Evolutionary conservation across 2,888 invertebrate genomes (phyloP).

Genomic region (Cryptus armator): DNA sequence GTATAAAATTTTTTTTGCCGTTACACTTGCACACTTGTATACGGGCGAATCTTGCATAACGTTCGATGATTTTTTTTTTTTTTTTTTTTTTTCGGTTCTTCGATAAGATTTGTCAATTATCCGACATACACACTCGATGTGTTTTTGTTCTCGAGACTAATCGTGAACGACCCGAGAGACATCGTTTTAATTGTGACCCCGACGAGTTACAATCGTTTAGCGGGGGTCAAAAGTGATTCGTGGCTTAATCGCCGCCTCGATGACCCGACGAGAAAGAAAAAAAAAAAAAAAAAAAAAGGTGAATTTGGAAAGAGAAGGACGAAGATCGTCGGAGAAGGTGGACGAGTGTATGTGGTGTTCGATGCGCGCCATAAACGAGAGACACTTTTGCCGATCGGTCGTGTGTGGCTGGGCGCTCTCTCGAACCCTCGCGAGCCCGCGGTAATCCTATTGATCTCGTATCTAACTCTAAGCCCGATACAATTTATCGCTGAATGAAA

Average conservation of each 20-base stretch:
- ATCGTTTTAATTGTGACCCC: constrained; percentile 58
- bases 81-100: not conserved
- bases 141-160: constrained; percentile 34
- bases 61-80: not conserved
- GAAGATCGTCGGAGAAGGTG: not conserved
- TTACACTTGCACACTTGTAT: not conserved
- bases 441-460: constrained; percentile 67
- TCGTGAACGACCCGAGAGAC: constrained; percentile 47
- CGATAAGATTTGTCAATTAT: constrained; percentile 36
- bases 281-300: constrained; percentile 18
- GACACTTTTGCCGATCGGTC: constrained; percentile 20
- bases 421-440: constrained; percentile 48
- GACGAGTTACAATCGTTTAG: constrained; percentile 33
- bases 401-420: constrained; percentile 21
- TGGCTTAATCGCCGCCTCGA: constrained; percentile 49
- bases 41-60: constrained; percentile 5
- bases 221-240: constrained; percentile 30
- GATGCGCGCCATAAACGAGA: constrained; percentile 10
- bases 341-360: not conserved
- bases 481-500: constrained; percentile 68
- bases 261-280: constrained; percentile 45
- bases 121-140: constrained; percentile 17
- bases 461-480: constrained; percentile 67
- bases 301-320: constrained; percentile 17
- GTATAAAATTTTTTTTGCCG: constrained; percentile 17